Percentiles rank a stretch among this genome's conserved stretches.
Conservation (phyloP, 2,888 invertebrate genomes). For the Rapana venosa region DNA sequence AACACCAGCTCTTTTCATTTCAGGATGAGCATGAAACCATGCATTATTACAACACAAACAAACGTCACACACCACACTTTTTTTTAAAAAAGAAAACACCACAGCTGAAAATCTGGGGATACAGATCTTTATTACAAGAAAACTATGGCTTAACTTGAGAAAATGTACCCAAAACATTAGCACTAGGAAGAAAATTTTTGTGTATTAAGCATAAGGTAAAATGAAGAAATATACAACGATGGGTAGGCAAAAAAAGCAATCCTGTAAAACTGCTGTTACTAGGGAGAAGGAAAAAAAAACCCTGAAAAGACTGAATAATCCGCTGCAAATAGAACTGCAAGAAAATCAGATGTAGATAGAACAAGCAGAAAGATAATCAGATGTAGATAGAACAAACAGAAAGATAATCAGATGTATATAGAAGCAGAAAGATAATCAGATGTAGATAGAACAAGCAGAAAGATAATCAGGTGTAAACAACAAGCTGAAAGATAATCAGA, state of each 20-base stretch:
- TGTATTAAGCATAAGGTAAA: too few relatives aligned
- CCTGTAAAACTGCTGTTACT: too few relatives aligned
- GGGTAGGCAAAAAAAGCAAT: too few relatives aligned
- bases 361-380: background rate
- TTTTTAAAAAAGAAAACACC: background rate
- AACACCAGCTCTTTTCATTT: too few relatives aligned
- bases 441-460: background rate
- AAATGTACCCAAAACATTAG: background rate
- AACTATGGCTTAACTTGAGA: background rate
- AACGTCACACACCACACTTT: background rate
- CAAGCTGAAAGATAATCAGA: background rate
- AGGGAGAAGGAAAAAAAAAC: too few relatives aligned
- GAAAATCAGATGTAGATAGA: background rate
- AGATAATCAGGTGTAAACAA: too few relatives aligned
- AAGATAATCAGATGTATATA: too few relatives aligned
- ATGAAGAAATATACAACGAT: too few relatives aligned
- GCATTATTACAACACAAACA: background rate
- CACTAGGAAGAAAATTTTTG: background rate
- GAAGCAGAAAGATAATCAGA: background rate
- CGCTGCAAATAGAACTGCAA: too few relatives aligned
- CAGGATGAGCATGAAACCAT: background rate
- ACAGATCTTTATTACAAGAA: background rate
- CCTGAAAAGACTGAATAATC: too few relatives aligned
- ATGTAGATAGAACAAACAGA: background rate
- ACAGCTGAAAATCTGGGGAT: background rate